Evolutionary conservation across 2,113 vertebrate species (phyloP).

Genomic region (Galemys pyrenaicus): DNA sequence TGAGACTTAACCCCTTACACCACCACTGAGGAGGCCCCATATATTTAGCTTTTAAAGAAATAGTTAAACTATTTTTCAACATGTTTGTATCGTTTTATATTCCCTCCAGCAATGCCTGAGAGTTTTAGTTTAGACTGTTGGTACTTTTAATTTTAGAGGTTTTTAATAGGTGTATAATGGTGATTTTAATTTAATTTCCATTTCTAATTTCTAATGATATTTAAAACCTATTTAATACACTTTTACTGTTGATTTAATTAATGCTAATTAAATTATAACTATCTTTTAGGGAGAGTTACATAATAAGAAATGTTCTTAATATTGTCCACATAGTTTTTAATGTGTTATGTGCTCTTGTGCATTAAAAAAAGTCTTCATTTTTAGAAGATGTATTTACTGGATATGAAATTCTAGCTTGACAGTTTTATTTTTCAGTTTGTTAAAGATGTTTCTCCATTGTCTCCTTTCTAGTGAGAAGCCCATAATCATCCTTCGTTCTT

Average conservation of each 20-base stretch:
- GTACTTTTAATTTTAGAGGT: not conserved
- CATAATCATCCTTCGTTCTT: not conserved
- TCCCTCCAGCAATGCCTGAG: not conserved
- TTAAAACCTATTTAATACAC: not conserved
- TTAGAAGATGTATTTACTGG: not conserved
- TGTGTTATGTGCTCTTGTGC: not conserved
- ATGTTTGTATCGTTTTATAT: not conserved
- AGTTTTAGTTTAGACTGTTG: not conserved
- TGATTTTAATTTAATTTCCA: not conserved
- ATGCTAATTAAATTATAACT: not conserved
- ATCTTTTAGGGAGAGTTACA: not conserved
- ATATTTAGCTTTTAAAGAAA: not conserved
- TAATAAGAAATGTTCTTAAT: not conserved
- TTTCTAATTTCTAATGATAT: not conserved
- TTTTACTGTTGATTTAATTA: not conserved
- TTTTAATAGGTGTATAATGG: not conserved
- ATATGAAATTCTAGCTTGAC: not conserved
- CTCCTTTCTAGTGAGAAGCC: not conserved
- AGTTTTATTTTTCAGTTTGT: not conserved
- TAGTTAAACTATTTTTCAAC: not conserved
- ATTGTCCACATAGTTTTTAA: not conserved
- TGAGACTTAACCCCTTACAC: no score
- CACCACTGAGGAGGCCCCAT: not conserved
- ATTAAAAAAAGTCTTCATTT: not conserved
- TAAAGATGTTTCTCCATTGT: not conserved